Base-by-base conservation (phyloP, 2,113 vertebrate genomes). In the Epinephelus lanceolatus region DNA sequence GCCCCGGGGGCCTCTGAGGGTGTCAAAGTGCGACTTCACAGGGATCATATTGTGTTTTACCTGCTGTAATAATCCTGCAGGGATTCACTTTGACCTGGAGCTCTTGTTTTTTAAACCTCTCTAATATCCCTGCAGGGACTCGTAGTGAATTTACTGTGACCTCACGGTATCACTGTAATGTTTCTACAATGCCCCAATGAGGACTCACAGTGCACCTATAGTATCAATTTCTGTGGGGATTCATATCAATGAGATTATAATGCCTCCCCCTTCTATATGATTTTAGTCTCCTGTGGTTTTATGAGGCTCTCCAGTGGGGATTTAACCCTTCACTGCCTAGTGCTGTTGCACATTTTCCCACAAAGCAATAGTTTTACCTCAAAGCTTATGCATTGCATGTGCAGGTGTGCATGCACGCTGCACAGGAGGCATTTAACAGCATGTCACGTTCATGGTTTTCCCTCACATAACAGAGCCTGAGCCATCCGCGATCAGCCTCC, bases 381-480 rank as follows among this genome's bases (percentile, higher is more conserved):
- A 40, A 45, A 73, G 73, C 42, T 78, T 61, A 60, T 19, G 69
- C 74, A 42, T 51, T 62, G 59, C 40, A 78, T 82, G 33, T 83
- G 77, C 81, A 91, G 84, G 76, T 84, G 69, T 76, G 83, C 82
- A 57, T 65, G 72, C 77, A 73, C 6, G 37, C 59, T 21, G 73
- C 62, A 74, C 49, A 56, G 6, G 1, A 78, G 23, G 72, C 80
- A 65, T 81, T 79, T 59, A 71, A 23, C 71, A 73, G 23, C 80
- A 47, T 69, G 77, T 85, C 90, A 88, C 80, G 78, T 84, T 75
- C 67, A 27, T 19, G 42, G 3, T 83, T 69, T 51, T 66, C 42
- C 11, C 33, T 18, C 21, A 27, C 19, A 17, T 37, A 17, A 25
- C 5, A 30, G 59, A 76, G 74, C 53, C n/a, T 17, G 55, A 55